Percentiles rank a stretch among this genome's conserved stretches.
phyloP scores from a whole-genome alignment of 2,797 vertebrate genomes.

The Schizothorax lantsangensis region DNA sequence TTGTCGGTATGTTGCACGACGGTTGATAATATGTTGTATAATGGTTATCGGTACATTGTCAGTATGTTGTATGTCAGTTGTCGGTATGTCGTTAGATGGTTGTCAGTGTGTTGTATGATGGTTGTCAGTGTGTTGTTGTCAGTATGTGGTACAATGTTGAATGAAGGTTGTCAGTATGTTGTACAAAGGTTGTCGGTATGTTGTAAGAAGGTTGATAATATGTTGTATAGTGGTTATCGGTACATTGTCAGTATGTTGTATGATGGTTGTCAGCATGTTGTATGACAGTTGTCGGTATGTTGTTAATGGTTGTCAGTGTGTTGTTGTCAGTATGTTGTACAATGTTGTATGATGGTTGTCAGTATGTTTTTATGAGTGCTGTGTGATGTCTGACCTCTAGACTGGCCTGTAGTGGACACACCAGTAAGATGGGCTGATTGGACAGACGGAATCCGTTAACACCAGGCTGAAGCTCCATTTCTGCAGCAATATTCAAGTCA shows the following conservation, averaged over 20 bases:
- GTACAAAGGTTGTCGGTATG: not conserved
- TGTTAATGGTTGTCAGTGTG: not conserved
- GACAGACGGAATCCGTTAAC: constrained; percentile 90
- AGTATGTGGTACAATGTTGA: not conserved
- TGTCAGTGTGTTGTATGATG: not conserved
- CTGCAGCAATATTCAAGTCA: constrained; percentile 61
- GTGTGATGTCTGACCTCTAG: constrained; percentile 84
- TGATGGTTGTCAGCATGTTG: not conserved
- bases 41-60: not conserved
- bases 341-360: not conserved
- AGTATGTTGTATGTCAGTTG: not conserved
- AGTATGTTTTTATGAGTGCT: not conserved
- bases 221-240: not conserved
- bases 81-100: not conserved
- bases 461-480: constrained; percentile 83
- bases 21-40: not conserved
- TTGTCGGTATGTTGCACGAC: not conserved
- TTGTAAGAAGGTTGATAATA: too few relatives aligned
- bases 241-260: not conserved
- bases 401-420: constrained; percentile 92
- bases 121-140: not conserved
- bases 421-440: constrained; percentile 91
- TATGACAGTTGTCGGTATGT: not conserved
- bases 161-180: not conserved
- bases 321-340: not conserved